phyloP scores from a whole-genome alignment of 2,113 vertebrate species.

The Triplophysa tibetana region DNA sequence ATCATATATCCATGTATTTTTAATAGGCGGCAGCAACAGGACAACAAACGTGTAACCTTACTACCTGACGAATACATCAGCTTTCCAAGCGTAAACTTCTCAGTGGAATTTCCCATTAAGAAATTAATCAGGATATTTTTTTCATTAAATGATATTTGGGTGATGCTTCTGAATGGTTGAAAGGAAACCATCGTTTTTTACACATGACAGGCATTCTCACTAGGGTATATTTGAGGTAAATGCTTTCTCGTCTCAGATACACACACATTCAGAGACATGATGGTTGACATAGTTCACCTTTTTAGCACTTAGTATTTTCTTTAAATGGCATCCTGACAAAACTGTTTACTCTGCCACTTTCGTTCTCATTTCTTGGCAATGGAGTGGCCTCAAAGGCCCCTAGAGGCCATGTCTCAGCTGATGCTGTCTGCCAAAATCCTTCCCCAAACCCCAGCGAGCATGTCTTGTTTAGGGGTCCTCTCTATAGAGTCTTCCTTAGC shows the following conservation, averaged over 20 bases:
- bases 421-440: conserved; percentile 63
- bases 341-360: background rate
- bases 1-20: conserved; percentile 74
- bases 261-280: conserved; percentile 10
- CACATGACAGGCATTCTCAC: background rate
- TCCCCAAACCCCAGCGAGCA: conserved; percentile 58
- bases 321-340: conserved; percentile 20
- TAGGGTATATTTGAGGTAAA: background rate
- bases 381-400: conserved; percentile 27
- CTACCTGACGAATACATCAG: conserved; percentile 44
- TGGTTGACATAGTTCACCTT: background rate
- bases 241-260: background rate
- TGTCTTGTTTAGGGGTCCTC: conserved; percentile 73
- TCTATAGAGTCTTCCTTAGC: conserved; percentile 62
- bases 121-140: background rate
- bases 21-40: conserved; percentile 61
- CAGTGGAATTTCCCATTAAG: background rate
- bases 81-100: conserved; percentile 28
- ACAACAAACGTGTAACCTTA: conserved; percentile 58
- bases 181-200: background rate
- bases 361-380: conserved; percentile 7
- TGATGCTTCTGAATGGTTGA: background rate
- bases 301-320: background rate
- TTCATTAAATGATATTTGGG: background rate
- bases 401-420: conserved; percentile 46